Percentiles rank a stretch among this genome's conserved stretches.
These are phyloP conservation scores for Drosophila meridionalis DNA, from an alignment of 2,888 invertebrate species.

Conservation along the genomic window DNA sequence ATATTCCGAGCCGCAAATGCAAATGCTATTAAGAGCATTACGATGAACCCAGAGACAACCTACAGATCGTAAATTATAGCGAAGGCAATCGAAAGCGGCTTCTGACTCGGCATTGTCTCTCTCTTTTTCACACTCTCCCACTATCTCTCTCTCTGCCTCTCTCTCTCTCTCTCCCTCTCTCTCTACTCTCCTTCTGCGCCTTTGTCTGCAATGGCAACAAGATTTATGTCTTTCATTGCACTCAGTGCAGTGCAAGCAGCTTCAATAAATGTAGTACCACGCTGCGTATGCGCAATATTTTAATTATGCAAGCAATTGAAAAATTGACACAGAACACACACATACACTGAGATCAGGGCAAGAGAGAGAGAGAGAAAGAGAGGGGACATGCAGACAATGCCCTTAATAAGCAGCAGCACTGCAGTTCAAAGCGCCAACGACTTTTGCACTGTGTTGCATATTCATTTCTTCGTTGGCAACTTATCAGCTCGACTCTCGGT, in stretches of 20 bases:
- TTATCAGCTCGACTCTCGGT: constrained; percentile 32
- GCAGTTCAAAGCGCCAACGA: constrained; percentile 57
- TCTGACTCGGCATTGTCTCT: constrained; percentile 25
- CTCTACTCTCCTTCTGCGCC: constrained; percentile 3
- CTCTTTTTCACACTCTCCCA: not conserved
- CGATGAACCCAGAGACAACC: constrained; percentile 58
- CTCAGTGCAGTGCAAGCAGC: constrained; percentile 32
- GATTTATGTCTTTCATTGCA: constrained; percentile 60
- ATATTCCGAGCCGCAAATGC: constrained; percentile 42
- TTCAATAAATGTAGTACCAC: constrained; percentile 62
- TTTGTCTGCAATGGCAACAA: constrained; percentile 42
- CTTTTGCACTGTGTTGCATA: constrained; percentile 31
- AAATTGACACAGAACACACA: constrained; percentile 43
- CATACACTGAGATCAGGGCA: not conserved
- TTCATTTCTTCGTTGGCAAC: constrained; percentile 33
- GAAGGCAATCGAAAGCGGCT: constrained; percentile 53
- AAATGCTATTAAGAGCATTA: constrained; percentile 62
- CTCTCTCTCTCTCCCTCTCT: not conserved
- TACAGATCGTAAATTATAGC: constrained; percentile 58
- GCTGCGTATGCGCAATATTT: constrained; percentile 67
- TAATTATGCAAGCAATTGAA: constrained; percentile 69
- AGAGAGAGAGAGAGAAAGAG: not conserved
- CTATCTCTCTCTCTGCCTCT: not conserved
- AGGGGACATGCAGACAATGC: not conserved
- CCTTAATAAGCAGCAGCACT: constrained; percentile 39